Evolutionary conservation across 92 coral and sea anemone species (phyloP), one percentile per base, ranked within the genome.

Genomic region (Virgularia gustaviana): DNA sequence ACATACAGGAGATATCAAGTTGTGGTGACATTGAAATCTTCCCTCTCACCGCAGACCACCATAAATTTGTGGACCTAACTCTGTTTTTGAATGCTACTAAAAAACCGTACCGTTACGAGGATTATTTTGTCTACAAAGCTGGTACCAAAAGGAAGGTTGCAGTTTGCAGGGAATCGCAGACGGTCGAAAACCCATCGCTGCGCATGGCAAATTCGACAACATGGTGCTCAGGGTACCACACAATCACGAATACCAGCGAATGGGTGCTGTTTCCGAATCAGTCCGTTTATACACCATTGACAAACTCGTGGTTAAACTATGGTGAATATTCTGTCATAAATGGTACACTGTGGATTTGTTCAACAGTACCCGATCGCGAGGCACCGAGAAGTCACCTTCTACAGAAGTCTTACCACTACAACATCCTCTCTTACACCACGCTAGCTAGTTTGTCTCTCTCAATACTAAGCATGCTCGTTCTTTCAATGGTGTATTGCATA

Each of bases 241-340:
- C 22, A 8, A 4, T 63, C 29, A 24, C 19, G 15, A 63, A 63
- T 32, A 3, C 12, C 9, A 63, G 43, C 11, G 49, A 63, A 5
- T 63, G 41, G 49, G 39, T 15, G 12, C 15, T 23, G 49, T 63
- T 63, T 36, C 52, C 49, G 16, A 63, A 63, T 39, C 6, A 34
- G 51, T 35, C 70, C 20, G 39, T 63, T 20, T 63, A 63, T 52
- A 35, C 33, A 22, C 70, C 22, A 30, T 49, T 63, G 49, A 36
- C 70, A 23, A 37, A 35, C 0, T 35, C 70, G 70, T 22, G 41
- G 41, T 63, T 16, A 20, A 32, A 63, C 49, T 63, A 35, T 22
- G 70, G 70, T 2, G 52, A 63, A 19, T 63, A 63, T 34, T 18
- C 70, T 23, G 29, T 63, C 2, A 23, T 63, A n/a, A 43, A 63